Evolutionary conservation across 2,797 vertebrate genomes (phyloP).

Genomic region (Rhinoraja longicauda): DNA sequence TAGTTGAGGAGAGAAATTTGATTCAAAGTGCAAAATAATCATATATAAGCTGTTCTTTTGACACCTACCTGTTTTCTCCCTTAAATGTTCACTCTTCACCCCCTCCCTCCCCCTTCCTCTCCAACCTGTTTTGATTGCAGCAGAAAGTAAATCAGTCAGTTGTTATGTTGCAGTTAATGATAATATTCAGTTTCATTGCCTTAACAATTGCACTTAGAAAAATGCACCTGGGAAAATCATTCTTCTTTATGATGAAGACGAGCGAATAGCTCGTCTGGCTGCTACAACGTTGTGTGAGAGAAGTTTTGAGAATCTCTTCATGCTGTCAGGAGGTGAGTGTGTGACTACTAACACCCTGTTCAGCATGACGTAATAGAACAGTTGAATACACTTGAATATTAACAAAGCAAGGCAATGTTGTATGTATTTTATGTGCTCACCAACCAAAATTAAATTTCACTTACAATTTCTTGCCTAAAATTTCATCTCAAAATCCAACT

Average conservation of each 20-base stretch:
- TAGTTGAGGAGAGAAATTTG: not conserved
- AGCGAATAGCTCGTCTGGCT: slow-evolving; percentile 79
- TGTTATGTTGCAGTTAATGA: not conserved
- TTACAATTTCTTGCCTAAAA: not conserved
- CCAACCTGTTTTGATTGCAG: not conserved
- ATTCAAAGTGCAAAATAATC: not conserved
- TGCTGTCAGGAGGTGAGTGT: slow-evolving; percentile 83
- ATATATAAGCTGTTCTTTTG: not conserved
- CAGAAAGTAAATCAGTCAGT: not conserved
- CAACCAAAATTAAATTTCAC: not conserved
- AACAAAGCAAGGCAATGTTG: not conserved
- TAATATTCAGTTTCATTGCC: slow-evolving; percentile 40
- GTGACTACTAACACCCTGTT: too few relatives aligned
- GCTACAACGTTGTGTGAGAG: slow-evolving; percentile 88
- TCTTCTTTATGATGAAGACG: slow-evolving; percentile 87
- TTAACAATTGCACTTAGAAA: slow-evolving; percentile 70
- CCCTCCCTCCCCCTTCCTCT: rapidly evolving
- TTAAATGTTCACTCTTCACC: not conserved
- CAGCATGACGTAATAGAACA: not conserved
- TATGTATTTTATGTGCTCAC: not conserved
- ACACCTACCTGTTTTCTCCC: not conserved
- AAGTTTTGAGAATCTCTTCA: slow-evolving; percentile 89
- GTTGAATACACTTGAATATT: not conserved
- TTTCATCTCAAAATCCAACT: not conserved
- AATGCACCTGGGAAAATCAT: slow-evolving; percentile 83